Evolutionary conservation across 2,797 vertebrate species (phyloP), one percentile per base, ranked within the genome.

Genomic region (Peromyscus aztecus): DNA sequence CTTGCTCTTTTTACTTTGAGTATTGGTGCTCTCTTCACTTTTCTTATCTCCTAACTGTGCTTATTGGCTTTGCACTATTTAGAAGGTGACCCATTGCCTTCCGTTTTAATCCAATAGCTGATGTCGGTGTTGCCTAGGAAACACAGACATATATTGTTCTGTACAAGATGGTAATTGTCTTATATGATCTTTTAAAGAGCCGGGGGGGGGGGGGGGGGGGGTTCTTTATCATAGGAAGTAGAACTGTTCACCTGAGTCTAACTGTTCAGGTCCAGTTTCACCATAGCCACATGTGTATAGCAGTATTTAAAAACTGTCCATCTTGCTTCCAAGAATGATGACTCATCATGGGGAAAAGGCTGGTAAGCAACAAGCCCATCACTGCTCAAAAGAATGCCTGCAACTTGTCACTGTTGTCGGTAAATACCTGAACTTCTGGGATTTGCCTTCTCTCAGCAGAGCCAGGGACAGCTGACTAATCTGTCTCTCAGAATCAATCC

Each of bases 231-330:
- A 65, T 65, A 17, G 29, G 89, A 81, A 89, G n/a, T 16, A 37
- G 65, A 71, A 37, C 49, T 34, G 27, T 57, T 55, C 57, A 83
- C 52, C 31, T 2, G 17, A 21, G 24, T 6, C 12, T 19, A 81
- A 49, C 59, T 92, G n/a, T 94, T 69, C 89, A 65, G 82, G 43
- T 84, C 57, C 59, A 52, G 76, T 84, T 14, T 83, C 75, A 52
- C 40, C 24, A 61, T 19, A 29, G n/a, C 11, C 37, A 0, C 17
- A 14, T 82, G 46, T 76, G 46, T 61, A 89, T 2, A 52, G n/a
- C 40, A 93, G 69, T 91, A 93, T 90, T 76, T 61, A 91, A 89
- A 95, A 90, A 43, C 13, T 40, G n/a, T 73, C n/a, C 69, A 17
- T 21, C 24, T 73, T 24, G 67, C 23, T 73, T 88, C 85, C 85